These are phyloP conservation scores for Drosophila robusta DNA, from an alignment of 2,888 invertebrate genomes.

Conservation along the genomic window DNA sequence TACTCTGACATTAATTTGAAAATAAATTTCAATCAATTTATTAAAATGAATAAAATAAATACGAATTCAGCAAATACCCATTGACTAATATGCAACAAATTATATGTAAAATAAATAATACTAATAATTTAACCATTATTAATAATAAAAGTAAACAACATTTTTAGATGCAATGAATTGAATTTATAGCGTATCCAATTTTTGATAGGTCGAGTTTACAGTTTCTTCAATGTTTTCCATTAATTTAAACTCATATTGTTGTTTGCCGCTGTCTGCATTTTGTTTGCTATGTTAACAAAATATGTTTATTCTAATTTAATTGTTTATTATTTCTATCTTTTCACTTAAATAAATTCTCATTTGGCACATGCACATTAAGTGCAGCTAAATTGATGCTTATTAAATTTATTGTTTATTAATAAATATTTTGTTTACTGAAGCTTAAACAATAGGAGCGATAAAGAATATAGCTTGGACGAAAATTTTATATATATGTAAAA, in stretches of 20 bases:
- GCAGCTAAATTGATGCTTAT: slow-evolving; percentile 7
- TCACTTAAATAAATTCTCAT: slow-evolving; percentile 9
- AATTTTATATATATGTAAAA: not conserved
- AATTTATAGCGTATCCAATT: not conserved
- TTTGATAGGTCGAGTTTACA: not conserved
- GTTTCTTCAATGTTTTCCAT: not conserved
- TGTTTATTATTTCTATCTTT: slow-evolving; percentile 6
- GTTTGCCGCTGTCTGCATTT: not conserved
- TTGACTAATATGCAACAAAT: not conserved
- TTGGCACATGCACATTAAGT: slow-evolving; percentile 15
- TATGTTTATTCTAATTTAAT: not conserved
- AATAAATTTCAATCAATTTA: too few relatives aligned
- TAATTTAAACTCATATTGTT: not conserved
- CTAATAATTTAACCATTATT: too few relatives aligned
- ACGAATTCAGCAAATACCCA: not conserved
- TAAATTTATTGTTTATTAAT: too few relatives aligned
- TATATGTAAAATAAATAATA: not conserved
- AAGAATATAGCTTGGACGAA: not conserved
- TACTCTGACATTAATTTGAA: not conserved
- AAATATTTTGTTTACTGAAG: not conserved
- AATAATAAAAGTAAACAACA: not conserved
- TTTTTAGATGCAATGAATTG: not conserved
- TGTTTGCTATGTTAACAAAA: not conserved
- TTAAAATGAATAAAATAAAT: too few relatives aligned
- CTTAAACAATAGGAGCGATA: not conserved